Percentiles rank a stretch among this genome's conserved stretches.
These are phyloP conservation scores for Tetanocera ferruginea DNA, from an alignment of 2,888 invertebrate species.

Conservation along the genomic window DNA sequence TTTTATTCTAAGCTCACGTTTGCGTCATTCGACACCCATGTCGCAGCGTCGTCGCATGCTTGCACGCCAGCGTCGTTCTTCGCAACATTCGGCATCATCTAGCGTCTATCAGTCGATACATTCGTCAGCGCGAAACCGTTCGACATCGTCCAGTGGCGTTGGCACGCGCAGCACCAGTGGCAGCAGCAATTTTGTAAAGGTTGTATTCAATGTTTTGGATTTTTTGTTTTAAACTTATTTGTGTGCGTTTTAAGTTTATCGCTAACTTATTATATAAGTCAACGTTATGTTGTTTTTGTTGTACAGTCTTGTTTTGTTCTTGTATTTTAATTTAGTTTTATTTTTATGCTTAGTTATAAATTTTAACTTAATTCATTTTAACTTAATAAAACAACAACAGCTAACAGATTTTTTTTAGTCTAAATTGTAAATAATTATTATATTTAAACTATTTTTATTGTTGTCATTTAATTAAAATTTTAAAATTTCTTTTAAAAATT, in stretches of 20 bases:
- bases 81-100: constrained; percentile 40
- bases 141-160: constrained; percentile 8
- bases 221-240: constrained; percentile 63
- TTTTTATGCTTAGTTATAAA: too few species aligned
- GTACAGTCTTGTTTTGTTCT: neutral
- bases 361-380: too few species aligned
- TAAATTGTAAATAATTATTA: too few species aligned
- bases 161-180: constrained; percentile 50
- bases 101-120: constrained; percentile 56
- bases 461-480: too few species aligned
- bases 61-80: constrained; percentile 51
- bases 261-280: neutral
- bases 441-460: too few species aligned
- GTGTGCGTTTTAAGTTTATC: constrained; percentile 29
- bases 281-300: neutral
- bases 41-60: constrained; percentile 53
- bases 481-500: too few species aligned
- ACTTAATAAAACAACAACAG: too few species aligned
- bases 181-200: constrained; percentile 63
- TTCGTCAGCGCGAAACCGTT: constrained; percentile 36
- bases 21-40: constrained; percentile 63
- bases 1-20: constrained; percentile 55
- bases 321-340: neutral
- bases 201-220: constrained; percentile 69
- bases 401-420: too few species aligned